Evolutionary conservation across 2,888 invertebrate genomes (phyloP).

Genomic region (Harmothoe impar): DNA sequence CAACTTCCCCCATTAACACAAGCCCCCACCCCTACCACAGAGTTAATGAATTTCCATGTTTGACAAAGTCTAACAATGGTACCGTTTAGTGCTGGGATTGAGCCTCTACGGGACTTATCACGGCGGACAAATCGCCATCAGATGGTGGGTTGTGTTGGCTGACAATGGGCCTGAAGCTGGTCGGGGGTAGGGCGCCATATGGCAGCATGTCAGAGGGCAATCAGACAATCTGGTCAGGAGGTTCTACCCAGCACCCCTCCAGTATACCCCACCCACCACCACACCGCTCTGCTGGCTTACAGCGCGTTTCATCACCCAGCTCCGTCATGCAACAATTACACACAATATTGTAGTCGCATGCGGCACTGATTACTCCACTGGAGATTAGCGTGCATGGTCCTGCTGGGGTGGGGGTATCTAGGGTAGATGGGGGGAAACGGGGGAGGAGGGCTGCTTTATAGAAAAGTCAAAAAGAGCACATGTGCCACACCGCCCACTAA

Average conservation of each 20-base stretch:
- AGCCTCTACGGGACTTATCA: neutral
- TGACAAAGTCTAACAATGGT: neutral
- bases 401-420: slow-evolving; percentile 19
- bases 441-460: neutral
- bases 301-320: slow-evolving; percentile 50
- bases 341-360: slow-evolving; percentile 19
- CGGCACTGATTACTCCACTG: slow-evolving; percentile 41
- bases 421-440: neutral
- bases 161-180: neutral
- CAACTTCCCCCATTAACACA: neutral
- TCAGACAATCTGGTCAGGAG: slow-evolving; percentile 51
- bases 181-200: slow-evolving; percentile 33
- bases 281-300: slow-evolving; percentile 7
- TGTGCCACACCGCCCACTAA: slow-evolving; percentile 17
- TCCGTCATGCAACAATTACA: slow-evolving; percentile 38
- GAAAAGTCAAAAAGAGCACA: neutral
- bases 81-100: neutral
- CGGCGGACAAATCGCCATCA: slow-evolving; percentile 14
- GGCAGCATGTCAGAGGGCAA: slow-evolving; percentile 59
- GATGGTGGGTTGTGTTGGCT: neutral
- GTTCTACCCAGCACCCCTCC: neutral
- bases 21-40: neutral
- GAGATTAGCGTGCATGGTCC: slow-evolving; percentile 27
- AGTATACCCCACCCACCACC: neutral
- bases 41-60: slow-evolving; percentile 23